Evolutionary conservation across 2,797 vertebrate genomes (phyloP).

Genomic region (Lithobates sylvaticus): DNA sequence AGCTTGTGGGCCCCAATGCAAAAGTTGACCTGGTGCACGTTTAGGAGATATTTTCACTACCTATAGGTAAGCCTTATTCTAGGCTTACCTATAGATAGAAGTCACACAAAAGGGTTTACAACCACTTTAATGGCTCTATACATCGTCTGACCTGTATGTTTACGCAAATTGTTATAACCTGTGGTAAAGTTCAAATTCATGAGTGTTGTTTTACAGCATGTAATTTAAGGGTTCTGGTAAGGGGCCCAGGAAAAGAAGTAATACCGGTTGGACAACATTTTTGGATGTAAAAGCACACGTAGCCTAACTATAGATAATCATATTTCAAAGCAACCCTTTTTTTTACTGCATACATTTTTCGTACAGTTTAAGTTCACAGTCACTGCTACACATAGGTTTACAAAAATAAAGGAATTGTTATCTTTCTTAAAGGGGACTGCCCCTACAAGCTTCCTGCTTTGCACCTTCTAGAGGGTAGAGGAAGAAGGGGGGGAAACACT

Average conservation of each 20-base stretch:
- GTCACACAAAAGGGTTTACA: no score
- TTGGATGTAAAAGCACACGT: background rate
- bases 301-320: background rate
- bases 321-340: background rate
- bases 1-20: no score
- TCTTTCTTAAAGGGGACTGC: no score
- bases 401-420: no score
- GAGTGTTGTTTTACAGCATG: conserved; percentile 4
- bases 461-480: no score
- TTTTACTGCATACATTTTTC: no score
- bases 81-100: no score
- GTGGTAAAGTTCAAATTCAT: background rate
- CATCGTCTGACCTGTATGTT: background rate
- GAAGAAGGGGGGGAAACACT: no score
- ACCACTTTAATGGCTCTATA: background rate
- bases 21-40: no score
- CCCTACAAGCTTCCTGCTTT: no score
- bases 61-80: no score
- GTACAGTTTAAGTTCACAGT: background rate
- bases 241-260: background rate
- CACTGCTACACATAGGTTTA: background rate
- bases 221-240: background rate
- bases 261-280: background rate
- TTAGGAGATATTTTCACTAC: no score
- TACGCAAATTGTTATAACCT: background rate